phyloP scores from a whole-genome alignment of 2,888 invertebrate genomes.

The Lasioglossum zephyrum region DNA sequence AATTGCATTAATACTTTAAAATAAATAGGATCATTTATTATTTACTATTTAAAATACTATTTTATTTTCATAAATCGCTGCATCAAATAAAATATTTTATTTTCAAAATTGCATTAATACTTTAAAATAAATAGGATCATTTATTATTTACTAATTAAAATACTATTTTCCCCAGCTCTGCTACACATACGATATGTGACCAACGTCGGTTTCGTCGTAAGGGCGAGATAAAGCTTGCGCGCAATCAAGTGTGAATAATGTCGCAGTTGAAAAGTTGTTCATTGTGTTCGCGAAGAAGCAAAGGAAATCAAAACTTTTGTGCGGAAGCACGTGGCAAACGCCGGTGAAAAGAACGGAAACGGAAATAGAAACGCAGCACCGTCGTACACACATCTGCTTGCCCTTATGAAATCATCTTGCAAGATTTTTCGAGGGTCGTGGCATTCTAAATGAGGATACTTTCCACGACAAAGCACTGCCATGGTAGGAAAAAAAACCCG shows the following conservation, averaged over 20 bases:
- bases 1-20: too few species aligned
- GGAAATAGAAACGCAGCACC: conserved; percentile 54
- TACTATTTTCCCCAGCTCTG: too few species aligned
- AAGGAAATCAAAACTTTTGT: conserved; percentile 3
- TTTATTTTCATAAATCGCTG: too few species aligned
- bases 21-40: too few species aligned
- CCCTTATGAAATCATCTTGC: conserved; percentile 54
- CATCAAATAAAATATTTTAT: too few species aligned
- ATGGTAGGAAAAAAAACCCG: conserved; percentile 28
- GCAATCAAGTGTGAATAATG: neutral
- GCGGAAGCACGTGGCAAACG: conserved; percentile 41
- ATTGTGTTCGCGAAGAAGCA: neutral
- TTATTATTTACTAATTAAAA: too few species aligned
- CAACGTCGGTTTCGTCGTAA: neutral
- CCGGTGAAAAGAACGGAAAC: conserved; percentile 54
- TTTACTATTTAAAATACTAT: too few species aligned
- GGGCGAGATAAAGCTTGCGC: neutral
- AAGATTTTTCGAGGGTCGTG: conserved; percentile 49
- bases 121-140: too few species aligned
- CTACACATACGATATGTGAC: neutral
- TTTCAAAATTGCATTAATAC: too few species aligned
- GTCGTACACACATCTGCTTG: conserved; percentile 48
- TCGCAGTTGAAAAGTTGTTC: neutral
- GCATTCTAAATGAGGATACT: conserved; percentile 42
- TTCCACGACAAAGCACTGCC: conserved; percentile 32